These are phyloP conservation scores for Steromphala cineraria DNA, from an alignment of 2,888 invertebrate species.

Conservation along the genomic window DNA sequence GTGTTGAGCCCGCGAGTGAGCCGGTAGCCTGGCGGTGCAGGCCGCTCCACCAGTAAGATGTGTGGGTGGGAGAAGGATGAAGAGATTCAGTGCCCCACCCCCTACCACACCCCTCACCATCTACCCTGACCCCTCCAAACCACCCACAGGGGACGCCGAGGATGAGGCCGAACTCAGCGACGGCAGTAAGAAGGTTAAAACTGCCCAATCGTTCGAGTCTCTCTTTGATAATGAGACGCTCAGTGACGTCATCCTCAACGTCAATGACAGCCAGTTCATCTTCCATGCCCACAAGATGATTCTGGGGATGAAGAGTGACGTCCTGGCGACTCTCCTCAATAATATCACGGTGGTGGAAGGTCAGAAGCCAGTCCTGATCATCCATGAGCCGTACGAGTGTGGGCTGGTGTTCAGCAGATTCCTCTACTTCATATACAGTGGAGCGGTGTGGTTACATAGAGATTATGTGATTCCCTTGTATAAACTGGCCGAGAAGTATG, in stretches of 20 bases:
- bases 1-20: not conserved
- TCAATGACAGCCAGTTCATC: slow-evolving; percentile 61
- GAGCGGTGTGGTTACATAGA: slow-evolving; percentile 69
- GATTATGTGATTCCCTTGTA: slow-evolving; percentile 70
- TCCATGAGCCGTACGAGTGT: slow-evolving; percentile 67
- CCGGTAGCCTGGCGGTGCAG: not conserved
- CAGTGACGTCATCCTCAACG: slow-evolving; percentile 62
- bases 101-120: slow-evolving; percentile 26
- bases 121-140: slow-evolving; percentile 63
- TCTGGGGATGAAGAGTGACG: slow-evolving; percentile 65
- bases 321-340: slow-evolving; percentile 59
- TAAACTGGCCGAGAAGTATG: slow-evolving; percentile 70
- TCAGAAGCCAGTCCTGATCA: slow-evolving; percentile 52
- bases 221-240: slow-evolving; percentile 65
- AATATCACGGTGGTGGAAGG: slow-evolving; percentile 36
- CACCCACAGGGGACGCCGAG: slow-evolving; percentile 52
- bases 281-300: slow-evolving; percentile 69
- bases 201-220: slow-evolving; percentile 65
- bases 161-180: slow-evolving; percentile 41
- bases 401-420: slow-evolving; percentile 69
- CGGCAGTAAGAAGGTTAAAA: slow-evolving; percentile 62
- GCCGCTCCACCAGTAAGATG: slow-evolving; percentile 26
- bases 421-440: slow-evolving; percentile 72
- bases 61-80: slow-evolving; percentile 37
- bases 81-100: slow-evolving; percentile 64